phyloP scores from a whole-genome alignment of 2,888 invertebrate genomes.

The Drosophila bunnanda region DNA sequence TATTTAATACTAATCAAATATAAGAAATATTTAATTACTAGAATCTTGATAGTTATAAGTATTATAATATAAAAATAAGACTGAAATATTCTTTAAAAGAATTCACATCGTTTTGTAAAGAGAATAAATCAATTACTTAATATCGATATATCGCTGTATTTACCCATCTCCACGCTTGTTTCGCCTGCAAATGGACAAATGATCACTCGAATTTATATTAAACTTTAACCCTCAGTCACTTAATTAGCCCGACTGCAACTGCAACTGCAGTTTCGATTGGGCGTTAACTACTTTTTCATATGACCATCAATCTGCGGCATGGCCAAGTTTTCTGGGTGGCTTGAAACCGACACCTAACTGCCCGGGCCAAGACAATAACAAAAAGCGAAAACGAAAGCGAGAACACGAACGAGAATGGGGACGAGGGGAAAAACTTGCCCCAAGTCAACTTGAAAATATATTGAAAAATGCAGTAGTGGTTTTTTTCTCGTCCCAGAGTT shows the following conservation, averaged over 20 bases:
- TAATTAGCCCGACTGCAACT: slow-evolving; percentile 62
- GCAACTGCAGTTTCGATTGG: slow-evolving; percentile 44
- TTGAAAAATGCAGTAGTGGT: slow-evolving; percentile 67
- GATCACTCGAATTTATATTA: slow-evolving; percentile 69
- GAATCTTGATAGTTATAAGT: no score
- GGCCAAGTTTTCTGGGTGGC: slow-evolving; percentile 46
- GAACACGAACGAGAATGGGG: background rate
- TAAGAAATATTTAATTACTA: no score
- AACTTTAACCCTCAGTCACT: slow-evolving; percentile 71
- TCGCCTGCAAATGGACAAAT: slow-evolving; percentile 69
- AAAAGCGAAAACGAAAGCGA: slow-evolving; percentile 22
- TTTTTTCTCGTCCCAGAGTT: slow-evolving; percentile 13
- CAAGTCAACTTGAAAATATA: slow-evolving; percentile 65
- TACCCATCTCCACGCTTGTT: background rate
- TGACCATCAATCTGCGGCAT: slow-evolving; percentile 71
- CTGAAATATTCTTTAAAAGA: background rate
- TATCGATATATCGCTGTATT: background rate
- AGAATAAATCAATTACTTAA: no score
- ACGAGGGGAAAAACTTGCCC: slow-evolving; percentile 10
- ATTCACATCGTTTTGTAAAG: background rate
- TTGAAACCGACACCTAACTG: slow-evolving; percentile 33
- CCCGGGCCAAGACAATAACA: slow-evolving; percentile 33
- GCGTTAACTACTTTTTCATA: slow-evolving; percentile 76
- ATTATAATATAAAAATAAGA: no score
- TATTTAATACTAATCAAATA: no score